phyloP scores from a whole-genome alignment of 2,888 invertebrate genomes.

The Odontocerum albicorne region DNA sequence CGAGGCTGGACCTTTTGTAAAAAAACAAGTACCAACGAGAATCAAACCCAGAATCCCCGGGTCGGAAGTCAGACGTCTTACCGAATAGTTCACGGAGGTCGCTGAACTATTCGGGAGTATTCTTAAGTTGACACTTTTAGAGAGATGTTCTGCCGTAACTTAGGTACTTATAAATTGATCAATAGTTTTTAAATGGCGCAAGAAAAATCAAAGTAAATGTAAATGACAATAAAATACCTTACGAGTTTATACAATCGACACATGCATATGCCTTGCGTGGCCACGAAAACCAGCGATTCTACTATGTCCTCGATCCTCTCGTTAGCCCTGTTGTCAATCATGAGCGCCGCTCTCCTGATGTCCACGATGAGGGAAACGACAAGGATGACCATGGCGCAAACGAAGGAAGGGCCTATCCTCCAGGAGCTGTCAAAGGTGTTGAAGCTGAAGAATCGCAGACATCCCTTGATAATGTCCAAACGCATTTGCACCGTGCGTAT shows the following conservation, averaged over 20 bases:
- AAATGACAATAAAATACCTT: conserved; percentile 2
- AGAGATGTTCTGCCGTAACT: too few relatives aligned
- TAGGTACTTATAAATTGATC: too few relatives aligned
- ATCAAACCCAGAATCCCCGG: too few relatives aligned
- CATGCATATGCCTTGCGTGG: conserved; percentile 23
- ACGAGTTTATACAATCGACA: conserved; percentile 25
- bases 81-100: too few relatives aligned
- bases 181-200: neutral
- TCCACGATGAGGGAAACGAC: conserved; percentile 41
- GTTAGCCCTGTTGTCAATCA: conserved; percentile 46
- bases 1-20: too few relatives aligned
- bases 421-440: conserved; percentile 21
- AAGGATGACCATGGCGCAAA: conserved; percentile 22
- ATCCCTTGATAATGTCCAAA: conserved; percentile 10
- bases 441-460: conserved; percentile 22
- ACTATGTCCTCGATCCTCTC: conserved; percentile 35
- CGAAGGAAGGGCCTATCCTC: conserved; percentile 4
- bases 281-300: conserved; percentile 26
- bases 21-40: too few relatives aligned
- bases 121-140: neutral
- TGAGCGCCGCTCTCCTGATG: conserved; percentile 42
- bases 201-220: neutral
- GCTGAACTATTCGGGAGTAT: too few relatives aligned
- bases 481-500: conserved; percentile 21
- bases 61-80: too few relatives aligned